Conservation (phyloP, 1,140 invertebrate species). For the Apis dorsata region DNA sequence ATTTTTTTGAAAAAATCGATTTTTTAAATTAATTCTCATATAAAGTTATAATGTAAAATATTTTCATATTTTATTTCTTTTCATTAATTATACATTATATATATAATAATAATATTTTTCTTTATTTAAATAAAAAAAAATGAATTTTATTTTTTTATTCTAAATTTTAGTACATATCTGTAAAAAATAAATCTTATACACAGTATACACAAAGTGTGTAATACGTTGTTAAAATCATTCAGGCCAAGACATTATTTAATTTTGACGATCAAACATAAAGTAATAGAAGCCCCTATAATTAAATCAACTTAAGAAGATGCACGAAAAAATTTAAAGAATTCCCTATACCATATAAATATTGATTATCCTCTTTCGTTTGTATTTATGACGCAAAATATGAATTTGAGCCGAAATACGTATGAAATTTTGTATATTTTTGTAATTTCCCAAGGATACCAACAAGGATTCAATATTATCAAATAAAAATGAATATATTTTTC, state of each 20-base stretch:
- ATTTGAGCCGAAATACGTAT: constrained; percentile 5
- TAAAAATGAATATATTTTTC: background rate
- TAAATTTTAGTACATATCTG: too few relatives aligned
- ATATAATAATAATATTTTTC: too few relatives aligned
- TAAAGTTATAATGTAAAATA: too few relatives aligned
- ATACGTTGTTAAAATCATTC: background rate
- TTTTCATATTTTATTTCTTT: too few relatives aligned
- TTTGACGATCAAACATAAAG: constrained; percentile 24
- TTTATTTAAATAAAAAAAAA: too few relatives aligned
- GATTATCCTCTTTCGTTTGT: constrained; percentile 24
- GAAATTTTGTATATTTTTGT: constrained; percentile 17
- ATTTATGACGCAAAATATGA: constrained; percentile 12
- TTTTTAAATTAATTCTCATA: too few relatives aligned
- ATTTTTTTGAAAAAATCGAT: too few relatives aligned
- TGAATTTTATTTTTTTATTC: too few relatives aligned
- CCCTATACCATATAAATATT: constrained; percentile 27
- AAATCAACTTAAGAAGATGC: constrained; percentile 7
- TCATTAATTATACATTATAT: too few relatives aligned
- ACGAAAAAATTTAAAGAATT: constrained; percentile 15
- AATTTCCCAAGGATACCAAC: constrained; percentile 8
- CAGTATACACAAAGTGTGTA: constrained; percentile 1
- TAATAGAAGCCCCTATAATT: constrained; percentile 11
- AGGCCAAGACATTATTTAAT: constrained; percentile 40
- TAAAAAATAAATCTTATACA: too few relatives aligned
- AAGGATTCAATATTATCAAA: constrained; percentile 4